Conservation (phyloP, 2,888 invertebrate genomes). For the Machimus rusticus region DNA sequence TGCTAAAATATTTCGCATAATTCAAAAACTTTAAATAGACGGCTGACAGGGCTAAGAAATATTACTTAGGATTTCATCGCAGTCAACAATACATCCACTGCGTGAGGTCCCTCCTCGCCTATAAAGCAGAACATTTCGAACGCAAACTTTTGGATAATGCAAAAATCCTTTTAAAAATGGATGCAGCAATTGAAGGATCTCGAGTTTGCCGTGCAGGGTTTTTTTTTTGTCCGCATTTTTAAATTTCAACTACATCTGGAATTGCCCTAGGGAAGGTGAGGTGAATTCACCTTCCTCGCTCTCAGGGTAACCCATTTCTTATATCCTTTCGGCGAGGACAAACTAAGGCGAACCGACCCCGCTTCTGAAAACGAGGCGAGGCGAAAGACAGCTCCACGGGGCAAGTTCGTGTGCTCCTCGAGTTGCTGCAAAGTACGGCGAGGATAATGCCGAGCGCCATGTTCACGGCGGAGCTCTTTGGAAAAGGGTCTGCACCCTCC, state of each 20-base stretch:
- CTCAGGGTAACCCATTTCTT: background rate
- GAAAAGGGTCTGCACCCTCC: slow-evolving; percentile 11
- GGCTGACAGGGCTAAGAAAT: background rate
- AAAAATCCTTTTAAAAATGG: background rate
- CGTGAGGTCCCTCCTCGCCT: background rate
- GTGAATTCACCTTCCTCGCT: background rate
- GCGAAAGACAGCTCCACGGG: background rate
- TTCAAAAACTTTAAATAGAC: background rate
- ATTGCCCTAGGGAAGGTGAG: background rate
- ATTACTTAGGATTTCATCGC: background rate
- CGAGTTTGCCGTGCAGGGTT: background rate
- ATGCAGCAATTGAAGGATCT: background rate
- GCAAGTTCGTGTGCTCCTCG: background rate
- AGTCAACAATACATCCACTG: background rate
- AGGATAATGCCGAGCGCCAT: background rate
- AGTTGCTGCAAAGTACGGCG: background rate
- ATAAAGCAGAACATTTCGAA: background rate
- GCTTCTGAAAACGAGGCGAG: background rate
- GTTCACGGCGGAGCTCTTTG: background rate
- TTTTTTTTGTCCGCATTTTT: background rate
- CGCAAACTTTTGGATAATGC: background rate
- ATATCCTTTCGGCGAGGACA: background rate
- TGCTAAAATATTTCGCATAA: background rate
- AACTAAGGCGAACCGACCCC: background rate
- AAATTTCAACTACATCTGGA: background rate